Evolutionary conservation across 2,113 vertebrate species (phyloP).

Genomic region (Leucopternis melanops): DNA sequence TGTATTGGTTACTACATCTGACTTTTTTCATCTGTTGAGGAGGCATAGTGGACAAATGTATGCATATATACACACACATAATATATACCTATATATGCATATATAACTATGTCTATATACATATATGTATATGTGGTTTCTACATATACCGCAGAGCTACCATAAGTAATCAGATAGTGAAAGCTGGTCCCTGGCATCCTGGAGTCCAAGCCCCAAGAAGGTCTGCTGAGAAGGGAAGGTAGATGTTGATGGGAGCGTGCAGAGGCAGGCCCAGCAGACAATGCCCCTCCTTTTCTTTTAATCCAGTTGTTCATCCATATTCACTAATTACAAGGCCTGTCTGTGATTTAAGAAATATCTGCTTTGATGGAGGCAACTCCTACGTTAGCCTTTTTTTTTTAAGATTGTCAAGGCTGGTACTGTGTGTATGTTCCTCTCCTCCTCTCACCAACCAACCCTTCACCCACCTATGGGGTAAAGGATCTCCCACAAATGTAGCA

Average conservation of each 20-base stretch:
- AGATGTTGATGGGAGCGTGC: not conserved
- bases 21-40: not conserved
- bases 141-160: not conserved
- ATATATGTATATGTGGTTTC: not conserved
- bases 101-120: not conserved
- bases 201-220: not conserved
- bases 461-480: not conserved
- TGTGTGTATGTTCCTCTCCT: not conserved
- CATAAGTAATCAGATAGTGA: not conserved
- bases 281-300: not conserved
- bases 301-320: not conserved
- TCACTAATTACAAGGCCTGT: not conserved
- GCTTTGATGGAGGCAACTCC: not conserved
- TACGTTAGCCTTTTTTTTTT: not conserved
- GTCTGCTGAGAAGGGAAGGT: not conserved
- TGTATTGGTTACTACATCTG: not conserved
- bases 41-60: not conserved
- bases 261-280: not conserved
- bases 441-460: not conserved
- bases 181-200: not conserved
- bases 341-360: not conserved
- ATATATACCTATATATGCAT: not conserved
- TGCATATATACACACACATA: not conserved
- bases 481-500: not conserved
- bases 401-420: not conserved